phyloP scores from a whole-genome alignment of 2,797 vertebrate species.

The Enteromius unitaeniatus region DNA sequence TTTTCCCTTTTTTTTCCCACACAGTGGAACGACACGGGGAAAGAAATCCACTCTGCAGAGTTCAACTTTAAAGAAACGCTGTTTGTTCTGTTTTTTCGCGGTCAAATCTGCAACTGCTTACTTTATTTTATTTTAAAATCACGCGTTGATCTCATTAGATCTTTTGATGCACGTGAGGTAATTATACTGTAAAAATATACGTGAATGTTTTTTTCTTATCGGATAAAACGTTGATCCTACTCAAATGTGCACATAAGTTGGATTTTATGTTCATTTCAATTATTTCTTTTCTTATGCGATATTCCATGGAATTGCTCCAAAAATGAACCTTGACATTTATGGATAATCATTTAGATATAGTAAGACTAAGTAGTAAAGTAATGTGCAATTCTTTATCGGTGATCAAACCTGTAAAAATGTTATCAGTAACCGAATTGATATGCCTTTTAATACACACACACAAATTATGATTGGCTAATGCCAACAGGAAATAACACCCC shows the following conservation, averaged over 20 bases:
- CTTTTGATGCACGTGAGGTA: background rate
- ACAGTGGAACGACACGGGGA: background rate
- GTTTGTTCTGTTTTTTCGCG: background rate
- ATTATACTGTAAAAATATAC: background rate
- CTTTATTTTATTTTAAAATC: background rate
- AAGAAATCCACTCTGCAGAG: background rate
- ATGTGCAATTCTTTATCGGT: background rate
- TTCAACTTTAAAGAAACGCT: background rate
- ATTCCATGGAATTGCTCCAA: too few relatives aligned
- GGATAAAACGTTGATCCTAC: too few relatives aligned
- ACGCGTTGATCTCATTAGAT: background rate
- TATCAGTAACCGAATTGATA: background rate
- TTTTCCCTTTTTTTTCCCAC: background rate
- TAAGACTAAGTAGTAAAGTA: background rate
- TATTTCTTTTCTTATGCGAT: too few relatives aligned
- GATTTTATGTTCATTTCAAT: too few relatives aligned
- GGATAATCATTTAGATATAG: background rate
- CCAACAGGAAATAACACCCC: background rate
- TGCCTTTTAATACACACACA: background rate
- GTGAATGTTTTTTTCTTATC: too few relatives aligned
- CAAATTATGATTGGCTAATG: background rate
- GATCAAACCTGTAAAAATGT: background rate
- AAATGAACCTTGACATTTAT: too few relatives aligned
- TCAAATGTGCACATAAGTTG: too few relatives aligned
- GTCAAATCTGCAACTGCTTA: too few relatives aligned